phyloP scores from a whole-genome alignment of 53 echinoderm and acorn worm species.

The Actinopyga echinites region DNA sequence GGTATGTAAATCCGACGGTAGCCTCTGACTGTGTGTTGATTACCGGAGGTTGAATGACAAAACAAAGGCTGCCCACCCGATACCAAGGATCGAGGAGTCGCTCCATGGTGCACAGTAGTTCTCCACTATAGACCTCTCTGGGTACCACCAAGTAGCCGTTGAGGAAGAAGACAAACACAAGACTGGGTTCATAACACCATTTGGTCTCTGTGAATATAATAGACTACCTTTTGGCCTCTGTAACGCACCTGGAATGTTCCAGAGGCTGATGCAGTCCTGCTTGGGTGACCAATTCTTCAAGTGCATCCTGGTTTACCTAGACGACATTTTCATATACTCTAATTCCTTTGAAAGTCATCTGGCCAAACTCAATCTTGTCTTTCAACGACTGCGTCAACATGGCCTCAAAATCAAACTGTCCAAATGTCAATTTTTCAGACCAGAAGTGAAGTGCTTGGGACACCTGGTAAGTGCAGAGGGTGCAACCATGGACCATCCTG shows the following conservation, averaged over 20 bases:
- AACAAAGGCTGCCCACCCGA: background rate
- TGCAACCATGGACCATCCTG: background rate
- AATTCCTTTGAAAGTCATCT: background rate
- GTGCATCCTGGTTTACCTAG: too few species aligned
- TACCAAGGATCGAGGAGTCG: slow-evolving; percentile 54
- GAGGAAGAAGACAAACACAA: slow-evolving; percentile 8
- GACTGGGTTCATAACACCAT: slow-evolving; percentile 42
- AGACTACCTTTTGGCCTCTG: slow-evolving; percentile 34
- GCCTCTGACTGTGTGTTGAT: slow-evolving; percentile 44
- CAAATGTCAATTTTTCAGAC: slow-evolving; percentile 44
- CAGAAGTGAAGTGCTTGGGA: slow-evolving; percentile 36
- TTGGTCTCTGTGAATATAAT: slow-evolving; percentile 21
- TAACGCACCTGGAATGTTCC: slow-evolving; percentile 26
- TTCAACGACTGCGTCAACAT: slow-evolving; percentile 35
- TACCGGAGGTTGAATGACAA: slow-evolving; percentile 42
- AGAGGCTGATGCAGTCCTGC: background rate
- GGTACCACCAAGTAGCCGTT: slow-evolving; percentile 46
- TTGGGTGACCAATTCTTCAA: too few species aligned
- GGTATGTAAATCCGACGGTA: slow-evolving; percentile 25
- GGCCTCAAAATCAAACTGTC: slow-evolving; percentile 58
- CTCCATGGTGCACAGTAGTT: slow-evolving; percentile 44
- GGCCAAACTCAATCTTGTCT: slow-evolving; percentile 25
- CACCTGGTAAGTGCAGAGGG: background rate
- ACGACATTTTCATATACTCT: too few species aligned
- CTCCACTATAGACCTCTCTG: slow-evolving; percentile 38